phyloP scores from a whole-genome alignment of 92 coral and sea anemone species.

The Meandrina meandrites region DNA sequence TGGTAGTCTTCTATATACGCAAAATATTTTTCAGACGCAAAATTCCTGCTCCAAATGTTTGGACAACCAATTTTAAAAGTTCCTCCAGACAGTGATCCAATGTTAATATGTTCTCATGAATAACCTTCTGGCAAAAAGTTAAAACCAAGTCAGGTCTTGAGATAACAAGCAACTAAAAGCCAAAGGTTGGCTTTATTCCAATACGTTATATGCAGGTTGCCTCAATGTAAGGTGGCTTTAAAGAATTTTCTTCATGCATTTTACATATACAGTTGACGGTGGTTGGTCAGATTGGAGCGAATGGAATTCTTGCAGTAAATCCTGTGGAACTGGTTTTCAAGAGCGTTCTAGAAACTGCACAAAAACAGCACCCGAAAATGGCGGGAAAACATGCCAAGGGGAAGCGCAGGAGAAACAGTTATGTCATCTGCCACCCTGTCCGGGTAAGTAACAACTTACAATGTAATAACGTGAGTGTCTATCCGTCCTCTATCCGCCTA shows the following conservation, averaged over 20 bases:
- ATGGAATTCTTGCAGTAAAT: slow-evolving; percentile 10
- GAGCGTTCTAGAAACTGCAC: slow-evolving; percentile 31
- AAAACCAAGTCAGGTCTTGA: too few species aligned
- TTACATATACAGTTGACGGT: slow-evolving; percentile 21
- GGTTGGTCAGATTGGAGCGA: slow-evolving; percentile 37
- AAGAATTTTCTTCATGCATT: background rate
- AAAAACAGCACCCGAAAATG: slow-evolving; percentile 5
- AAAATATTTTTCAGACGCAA: too few species aligned
- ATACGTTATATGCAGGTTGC: too few species aligned
- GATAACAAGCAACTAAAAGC: too few species aligned
- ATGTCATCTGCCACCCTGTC: slow-evolving; percentile 20
- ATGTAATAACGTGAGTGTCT: background rate
- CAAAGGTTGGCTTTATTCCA: too few species aligned
- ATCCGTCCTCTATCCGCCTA: background rate
- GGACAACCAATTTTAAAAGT: too few species aligned
- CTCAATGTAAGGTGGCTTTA: background rate
- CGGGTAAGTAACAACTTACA: slow-evolving; percentile 16
- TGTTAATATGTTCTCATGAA: too few species aligned
- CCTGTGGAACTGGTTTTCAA: slow-evolving; percentile 30
- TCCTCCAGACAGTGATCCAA: too few species aligned
- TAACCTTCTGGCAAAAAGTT: too few species aligned
- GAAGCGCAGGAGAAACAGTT: background rate
- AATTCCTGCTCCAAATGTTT: too few species aligned
- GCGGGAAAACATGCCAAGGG: slow-evolving; percentile 27
- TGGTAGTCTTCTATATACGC: too few species aligned